Base-by-base conservation (phyloP, 2,888 invertebrate species). In the Meta bourneti region DNA sequence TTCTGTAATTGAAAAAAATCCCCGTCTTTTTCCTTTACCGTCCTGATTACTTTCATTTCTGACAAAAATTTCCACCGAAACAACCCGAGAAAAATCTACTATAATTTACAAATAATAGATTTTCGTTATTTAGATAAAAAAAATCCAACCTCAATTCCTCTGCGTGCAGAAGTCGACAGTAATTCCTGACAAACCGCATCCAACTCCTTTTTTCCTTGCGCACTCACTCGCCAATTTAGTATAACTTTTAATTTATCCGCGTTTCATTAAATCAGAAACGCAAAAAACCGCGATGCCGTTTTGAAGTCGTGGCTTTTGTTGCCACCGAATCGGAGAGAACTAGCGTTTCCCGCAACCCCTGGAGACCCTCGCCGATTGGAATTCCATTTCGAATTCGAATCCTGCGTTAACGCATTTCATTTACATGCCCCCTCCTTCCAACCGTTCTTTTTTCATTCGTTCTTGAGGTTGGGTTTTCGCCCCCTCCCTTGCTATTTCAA, bases 331-430 rank as follows among this genome's bases (percentile, higher is more conserved):
- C 74, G 34, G 84, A 51, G 71, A 82, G 71, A 82, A 71, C 54
- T 72, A 11, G 74, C 34, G 74, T 84, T 84, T 75, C 84, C 74
- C 54, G 54, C 84, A 20, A n/a, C 34, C 84, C 74, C 84, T 49
- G 48, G 84, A 54, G 84, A 54, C 52, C 82, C 34, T 71, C 70
- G 70, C 5, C 19, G 71, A 19, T 51, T 9, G 84, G 72, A 84
- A 84, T 84, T 84, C 54, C 16, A 34, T 54, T 81, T 84, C 54
- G 54, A 74, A 34, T 74, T 72, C 71, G 61, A 74, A 54, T 84
- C 84, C 49, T 84, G 74, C 74, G 52, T 75, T 74, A 74, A 74
- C 34, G 54, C 54, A 79, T 74, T 83, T 81, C 69, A 70, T 81
- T 81, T 72, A 51, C 74, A 54, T 16, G 11, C 7, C 11, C 5